Percentiles rank a stretch among this genome's conserved stretches.
Conservation (phyloP, 2,888 invertebrate species). For the Agrenia bidenticulata region DNA sequence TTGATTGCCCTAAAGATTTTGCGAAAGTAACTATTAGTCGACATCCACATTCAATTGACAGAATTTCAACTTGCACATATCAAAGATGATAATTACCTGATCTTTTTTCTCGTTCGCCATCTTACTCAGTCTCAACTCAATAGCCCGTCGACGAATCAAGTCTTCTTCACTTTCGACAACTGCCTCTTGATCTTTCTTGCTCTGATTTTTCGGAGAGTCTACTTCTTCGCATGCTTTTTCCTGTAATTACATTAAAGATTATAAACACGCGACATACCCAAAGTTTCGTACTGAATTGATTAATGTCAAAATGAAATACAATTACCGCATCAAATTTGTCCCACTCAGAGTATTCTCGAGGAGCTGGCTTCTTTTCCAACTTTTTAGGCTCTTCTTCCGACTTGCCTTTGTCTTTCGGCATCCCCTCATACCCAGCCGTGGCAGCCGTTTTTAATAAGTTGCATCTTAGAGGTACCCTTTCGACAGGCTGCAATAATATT, state of each 20-base stretch:
- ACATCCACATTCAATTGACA: not conserved
- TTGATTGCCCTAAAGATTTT: constrained; percentile 73
- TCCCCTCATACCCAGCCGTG: not conserved
- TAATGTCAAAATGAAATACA: not conserved
- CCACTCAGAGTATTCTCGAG: constrained; percentile 72
- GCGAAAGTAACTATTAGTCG: not conserved
- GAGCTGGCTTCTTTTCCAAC: constrained; percentile 50
- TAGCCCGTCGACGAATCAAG: constrained; percentile 29
- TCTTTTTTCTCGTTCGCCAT: constrained; percentile 44
- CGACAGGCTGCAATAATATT: constrained; percentile 27
- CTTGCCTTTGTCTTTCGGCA: constrained; percentile 8
- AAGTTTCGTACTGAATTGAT: not conserved
- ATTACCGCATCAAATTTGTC: constrained; percentile 75
- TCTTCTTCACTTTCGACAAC: constrained; percentile 30
- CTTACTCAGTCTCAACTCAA: constrained; percentile 32
- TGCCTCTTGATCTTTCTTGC: constrained; percentile 26
- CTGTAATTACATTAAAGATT: constrained; percentile 10
- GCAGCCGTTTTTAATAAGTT: constrained; percentile 29
- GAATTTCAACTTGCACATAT: not conserved
- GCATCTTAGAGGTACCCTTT: constrained; percentile 28
- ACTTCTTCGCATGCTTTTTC: constrained; percentile 44
- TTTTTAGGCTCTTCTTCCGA: constrained; percentile 55
- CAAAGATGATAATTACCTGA: constrained; percentile 16
- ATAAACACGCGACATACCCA: not conserved
- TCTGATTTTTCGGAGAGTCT: constrained; percentile 23